A percentile compares a stretch with the other conserved stretches of the same genome.
Conservation (phyloP, 92 coral and sea anemone species). For the Palythoa heliodiscus region DNA sequence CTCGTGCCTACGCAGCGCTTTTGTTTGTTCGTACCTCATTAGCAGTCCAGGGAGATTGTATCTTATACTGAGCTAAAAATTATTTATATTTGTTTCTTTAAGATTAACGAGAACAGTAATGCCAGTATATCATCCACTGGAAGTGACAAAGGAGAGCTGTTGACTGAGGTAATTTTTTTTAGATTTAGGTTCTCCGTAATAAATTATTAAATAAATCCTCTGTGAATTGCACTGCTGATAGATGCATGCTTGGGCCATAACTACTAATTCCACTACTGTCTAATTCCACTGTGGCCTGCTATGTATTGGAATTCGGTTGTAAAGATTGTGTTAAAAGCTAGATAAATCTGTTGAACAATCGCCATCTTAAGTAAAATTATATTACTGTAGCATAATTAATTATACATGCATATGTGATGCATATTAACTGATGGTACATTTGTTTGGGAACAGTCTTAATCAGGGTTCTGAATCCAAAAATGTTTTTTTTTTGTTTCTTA, state of each 20-base stretch:
- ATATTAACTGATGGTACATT: too few relatives aligned
- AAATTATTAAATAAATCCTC: neutral
- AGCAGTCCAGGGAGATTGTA: slow-evolving; percentile 11
- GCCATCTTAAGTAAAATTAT: too few relatives aligned
- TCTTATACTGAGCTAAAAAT: neutral
- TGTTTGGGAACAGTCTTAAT: too few relatives aligned
- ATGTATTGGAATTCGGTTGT: neutral
- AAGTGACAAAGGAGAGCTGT: slow-evolving; percentile 65
- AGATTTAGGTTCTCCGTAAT: neutral
- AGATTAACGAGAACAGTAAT: slow-evolving; percentile 82
- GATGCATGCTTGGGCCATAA: neutral
- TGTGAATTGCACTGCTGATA: neutral
- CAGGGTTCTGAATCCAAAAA: too few relatives aligned
- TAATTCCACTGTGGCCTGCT: neutral
- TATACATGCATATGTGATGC: too few relatives aligned
- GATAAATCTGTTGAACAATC: too few relatives aligned
- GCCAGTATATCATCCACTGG: slow-evolving; percentile 87
- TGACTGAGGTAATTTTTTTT: slow-evolving; percentile 17
- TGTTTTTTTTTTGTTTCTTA: too few relatives aligned
- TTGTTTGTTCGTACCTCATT: neutral
- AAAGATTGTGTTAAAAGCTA: too few relatives aligned
- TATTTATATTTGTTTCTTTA: neutral
- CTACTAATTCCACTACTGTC: neutral
- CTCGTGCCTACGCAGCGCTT: slow-evolving; percentile 1
- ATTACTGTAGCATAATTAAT: too few relatives aligned